phyloP scores from a whole-genome alignment of 1,140 invertebrate species.

The Copidosoma floridanum region DNA sequence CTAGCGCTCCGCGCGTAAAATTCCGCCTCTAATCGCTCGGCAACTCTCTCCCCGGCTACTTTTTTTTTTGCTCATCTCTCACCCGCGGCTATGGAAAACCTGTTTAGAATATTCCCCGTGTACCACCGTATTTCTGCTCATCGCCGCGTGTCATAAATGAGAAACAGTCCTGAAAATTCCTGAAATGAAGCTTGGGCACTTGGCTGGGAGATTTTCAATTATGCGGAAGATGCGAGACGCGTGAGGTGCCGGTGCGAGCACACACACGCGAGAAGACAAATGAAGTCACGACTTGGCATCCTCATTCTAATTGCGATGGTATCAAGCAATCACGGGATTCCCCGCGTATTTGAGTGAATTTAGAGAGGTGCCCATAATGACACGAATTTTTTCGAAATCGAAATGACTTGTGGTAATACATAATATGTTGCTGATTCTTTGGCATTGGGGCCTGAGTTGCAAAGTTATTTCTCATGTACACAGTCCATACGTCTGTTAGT shows the following conservation, averaged over 20 bases:
- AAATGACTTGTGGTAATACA: too few relatives aligned
- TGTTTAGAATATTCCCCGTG: constrained; percentile 11
- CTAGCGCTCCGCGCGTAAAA: background rate
- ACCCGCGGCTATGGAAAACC: background rate
- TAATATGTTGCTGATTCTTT: too few relatives aligned
- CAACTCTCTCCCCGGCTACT: too few relatives aligned
- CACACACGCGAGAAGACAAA: background rate
- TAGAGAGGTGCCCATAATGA: too few relatives aligned
- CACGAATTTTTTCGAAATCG: too few relatives aligned
- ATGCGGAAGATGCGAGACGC: too few relatives aligned
- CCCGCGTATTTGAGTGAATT: too few relatives aligned
- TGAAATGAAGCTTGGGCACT: too few relatives aligned
- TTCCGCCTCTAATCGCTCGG: constrained; percentile 13
- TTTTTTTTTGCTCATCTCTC: background rate
- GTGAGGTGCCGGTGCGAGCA: background rate
- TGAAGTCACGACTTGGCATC: constrained; percentile 6
- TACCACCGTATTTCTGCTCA: background rate
- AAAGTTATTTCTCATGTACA: too few relatives aligned
- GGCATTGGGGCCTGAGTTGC: too few relatives aligned
- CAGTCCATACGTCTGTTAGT: too few relatives aligned
- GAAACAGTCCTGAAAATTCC: constrained; percentile 12
- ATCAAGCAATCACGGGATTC: too few relatives aligned
- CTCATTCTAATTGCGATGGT: constrained; percentile 14
- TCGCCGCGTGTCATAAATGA: constrained; percentile 2
- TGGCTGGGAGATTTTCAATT: constrained; percentile 12